A percentile compares a stretch with the other conserved stretches of the same genome.
Conservation (phyloP, 2,797 vertebrate species). For the Triplophysa bombifrons region DNA sequence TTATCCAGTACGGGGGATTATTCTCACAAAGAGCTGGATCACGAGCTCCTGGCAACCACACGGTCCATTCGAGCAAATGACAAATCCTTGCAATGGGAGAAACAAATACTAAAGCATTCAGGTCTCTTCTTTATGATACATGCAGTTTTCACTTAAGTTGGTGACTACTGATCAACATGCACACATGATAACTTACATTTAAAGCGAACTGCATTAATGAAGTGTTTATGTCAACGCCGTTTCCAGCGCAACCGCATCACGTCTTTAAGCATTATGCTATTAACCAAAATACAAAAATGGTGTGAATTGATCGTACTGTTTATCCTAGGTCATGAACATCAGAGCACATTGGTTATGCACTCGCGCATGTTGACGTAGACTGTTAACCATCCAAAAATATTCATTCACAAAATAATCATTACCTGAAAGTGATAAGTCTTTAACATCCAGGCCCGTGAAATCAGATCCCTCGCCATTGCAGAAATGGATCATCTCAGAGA, state of each 20-base stretch:
- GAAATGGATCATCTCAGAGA: conserved; percentile 80
- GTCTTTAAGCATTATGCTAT: background rate
- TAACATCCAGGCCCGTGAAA: conserved; percentile 84
- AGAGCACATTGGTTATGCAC: background rate
- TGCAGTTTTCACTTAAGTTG: background rate
- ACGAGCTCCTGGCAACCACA: conserved; percentile 8
- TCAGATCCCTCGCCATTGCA: conserved; percentile 88
- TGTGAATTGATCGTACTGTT: too few relatives aligned
- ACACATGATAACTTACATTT: background rate
- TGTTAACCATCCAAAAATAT: background rate
- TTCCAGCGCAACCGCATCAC: background rate
- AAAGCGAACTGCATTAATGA: background rate
- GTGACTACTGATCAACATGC: background rate
- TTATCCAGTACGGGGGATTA: conserved; percentile 16
- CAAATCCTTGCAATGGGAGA: background rate
- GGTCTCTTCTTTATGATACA: background rate
- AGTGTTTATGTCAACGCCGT: conserved; percentile 3
- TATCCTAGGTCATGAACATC: too few relatives aligned
- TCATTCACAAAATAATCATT: conserved; percentile 40
- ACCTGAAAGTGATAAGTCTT: conserved; percentile 85
- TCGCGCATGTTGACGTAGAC: background rate
- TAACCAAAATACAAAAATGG: background rate
- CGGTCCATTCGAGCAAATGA: conserved; percentile 9
- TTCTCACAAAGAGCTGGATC: conserved; percentile 7
- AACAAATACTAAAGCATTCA: background rate